Conservation (phyloP, 2,888 invertebrate species). For the Pristionchus mayeri region DNA sequence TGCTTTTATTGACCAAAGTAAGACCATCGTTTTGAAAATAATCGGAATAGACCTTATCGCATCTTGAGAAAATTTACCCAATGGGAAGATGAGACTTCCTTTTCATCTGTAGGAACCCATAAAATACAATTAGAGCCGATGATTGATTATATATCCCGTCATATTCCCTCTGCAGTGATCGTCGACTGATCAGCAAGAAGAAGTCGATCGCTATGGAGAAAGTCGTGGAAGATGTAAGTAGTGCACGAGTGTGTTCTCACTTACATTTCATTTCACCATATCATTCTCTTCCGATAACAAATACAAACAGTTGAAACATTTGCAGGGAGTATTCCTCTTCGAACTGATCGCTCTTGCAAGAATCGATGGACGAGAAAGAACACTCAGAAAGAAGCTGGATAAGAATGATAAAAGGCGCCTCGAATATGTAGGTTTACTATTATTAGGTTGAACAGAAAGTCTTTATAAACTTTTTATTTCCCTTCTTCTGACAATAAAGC, state of each 20-base stretch:
- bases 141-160: no score
- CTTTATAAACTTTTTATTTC: no score
- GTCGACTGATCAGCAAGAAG: conserved; percentile 18
- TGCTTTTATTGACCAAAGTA: background rate
- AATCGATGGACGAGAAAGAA: background rate
- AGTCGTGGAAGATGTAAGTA: background rate
- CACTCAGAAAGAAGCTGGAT: background rate
- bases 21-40: background rate
- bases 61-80: no score
- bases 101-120: no score
- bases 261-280: background rate
- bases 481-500: no score
- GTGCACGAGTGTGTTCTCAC: background rate
- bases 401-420: background rate
- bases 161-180: background rate
- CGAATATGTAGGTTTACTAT: background rate
- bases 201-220: conserved; percentile 8
- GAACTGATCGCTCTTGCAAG: background rate
- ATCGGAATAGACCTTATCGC: background rate
- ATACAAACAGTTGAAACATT: no score
- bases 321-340: conserved; percentile 13
- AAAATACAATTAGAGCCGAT: no score
- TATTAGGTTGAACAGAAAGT: no score
- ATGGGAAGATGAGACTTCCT: no score
- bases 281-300: no score